These are phyloP conservation scores for Sarcoramphus papa DNA, from an alignment of 2,797 vertebrate genomes.

Conservation along the genomic window DNA sequence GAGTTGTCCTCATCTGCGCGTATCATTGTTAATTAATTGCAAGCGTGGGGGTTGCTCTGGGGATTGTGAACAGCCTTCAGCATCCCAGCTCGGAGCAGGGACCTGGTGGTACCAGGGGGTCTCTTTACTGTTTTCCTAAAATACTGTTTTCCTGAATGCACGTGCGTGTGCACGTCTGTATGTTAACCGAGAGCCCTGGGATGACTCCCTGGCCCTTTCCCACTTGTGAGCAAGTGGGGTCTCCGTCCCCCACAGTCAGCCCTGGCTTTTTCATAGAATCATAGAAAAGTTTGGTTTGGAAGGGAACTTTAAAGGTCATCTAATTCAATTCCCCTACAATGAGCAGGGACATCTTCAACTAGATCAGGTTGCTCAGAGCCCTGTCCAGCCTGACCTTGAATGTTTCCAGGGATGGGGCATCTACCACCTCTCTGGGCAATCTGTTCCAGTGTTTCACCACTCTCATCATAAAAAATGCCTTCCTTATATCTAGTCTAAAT, in stretches of 20 bases:
- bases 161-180: rapidly evolving
- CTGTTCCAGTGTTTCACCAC: not conserved
- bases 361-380: not conserved
- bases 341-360: not conserved
- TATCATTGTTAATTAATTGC: not conserved
- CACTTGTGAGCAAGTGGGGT: not conserved
- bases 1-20: not conserved
- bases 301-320: not conserved
- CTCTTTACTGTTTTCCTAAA: not conserved
- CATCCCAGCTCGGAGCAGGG: not conserved
- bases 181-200: rapidly evolving
- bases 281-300: not conserved
- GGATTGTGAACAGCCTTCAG: not conserved
- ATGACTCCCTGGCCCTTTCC: not conserved
- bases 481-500: not conserved
- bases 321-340: not conserved
- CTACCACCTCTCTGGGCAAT: not conserved
- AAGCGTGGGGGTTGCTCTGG: not conserved
- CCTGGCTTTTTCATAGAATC: not conserved
- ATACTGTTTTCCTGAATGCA: not conserved
- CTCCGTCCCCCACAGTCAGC: not conserved
- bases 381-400: not conserved
- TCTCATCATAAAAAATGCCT: not conserved
- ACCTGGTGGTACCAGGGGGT: not conserved
- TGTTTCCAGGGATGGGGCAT: not conserved